Evolutionary conservation across 2,888 invertebrate genomes (phyloP), one percentile per base, ranked within the genome.

Genomic region (Clistopyga incitator): DNA sequence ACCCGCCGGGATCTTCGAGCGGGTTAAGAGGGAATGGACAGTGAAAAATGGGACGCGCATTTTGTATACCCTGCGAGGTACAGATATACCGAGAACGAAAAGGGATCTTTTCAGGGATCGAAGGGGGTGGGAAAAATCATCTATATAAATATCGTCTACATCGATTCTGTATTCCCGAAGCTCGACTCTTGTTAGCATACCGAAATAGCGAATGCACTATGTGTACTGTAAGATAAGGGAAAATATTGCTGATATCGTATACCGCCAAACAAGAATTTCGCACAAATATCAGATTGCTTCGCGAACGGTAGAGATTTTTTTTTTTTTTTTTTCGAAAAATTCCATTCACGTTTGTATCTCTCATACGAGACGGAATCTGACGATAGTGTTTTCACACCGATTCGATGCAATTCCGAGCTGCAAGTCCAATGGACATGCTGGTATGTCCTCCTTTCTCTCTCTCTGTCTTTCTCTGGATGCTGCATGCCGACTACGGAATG

Each of bases 1-100:
- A 54, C 56, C 52, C 18, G 13, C 52, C 18, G 13, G 45, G 23
- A 59, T 67, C 67, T 59, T 47, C 38, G 13, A 18, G 29, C 47
- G 61, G 59, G 20, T 78, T 68, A 67, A 78, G 76, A 78, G 76
- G 70, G 52, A 81, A 76, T 59, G 79, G 82, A 81, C 84, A 85
- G 82, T 74, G 78, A 82, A 78, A 82, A 78, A 78, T 75, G 64
- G 70, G 29, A 59, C 50, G 68, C 70, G 65, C n/a, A 42, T 47
- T 70, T 42, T 29, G 71, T 10, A 38, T 38, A 38, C 38, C 54
- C 42, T 34, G 34, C 54, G 52, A 18, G 42, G 71, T 52, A n/a
- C n/a, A 68, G 8, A 70, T 25, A 70, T 59, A 29, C 25, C 0
- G 18, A 18, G 6, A 42, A 42, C 42, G 6, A 0, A n/a, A n/a